Percentiles rank a stretch among this genome's conserved stretches.
These are phyloP conservation scores for Drosophila rellima DNA, from an alignment of 2,888 invertebrate genomes.

Conservation along the genomic window DNA sequence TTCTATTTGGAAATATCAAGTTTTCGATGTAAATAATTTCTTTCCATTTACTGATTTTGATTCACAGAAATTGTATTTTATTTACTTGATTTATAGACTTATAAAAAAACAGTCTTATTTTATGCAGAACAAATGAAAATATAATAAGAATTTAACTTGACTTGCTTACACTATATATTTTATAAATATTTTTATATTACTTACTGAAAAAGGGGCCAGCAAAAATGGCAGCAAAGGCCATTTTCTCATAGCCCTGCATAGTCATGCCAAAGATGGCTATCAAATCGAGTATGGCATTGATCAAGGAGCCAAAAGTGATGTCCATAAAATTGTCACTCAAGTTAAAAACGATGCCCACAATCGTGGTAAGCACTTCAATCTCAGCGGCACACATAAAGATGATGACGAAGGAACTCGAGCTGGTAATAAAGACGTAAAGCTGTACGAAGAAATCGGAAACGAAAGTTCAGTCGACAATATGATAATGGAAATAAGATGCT, in stretches of 20 bases:
- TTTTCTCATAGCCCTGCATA: slow-evolving; percentile 55
- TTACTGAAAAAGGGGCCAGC: slow-evolving; percentile 56
- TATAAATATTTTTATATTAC: background rate
- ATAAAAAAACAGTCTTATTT: too few relatives aligned
- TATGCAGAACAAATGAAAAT: too few relatives aligned
- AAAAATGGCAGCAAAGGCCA: slow-evolving; percentile 56
- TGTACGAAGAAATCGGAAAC: background rate
- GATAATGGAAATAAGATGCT: background rate
- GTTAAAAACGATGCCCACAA: slow-evolving; percentile 37
- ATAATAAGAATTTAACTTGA: too few relatives aligned
- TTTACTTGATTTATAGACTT: too few relatives aligned
- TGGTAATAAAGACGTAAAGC: slow-evolving; percentile 15
- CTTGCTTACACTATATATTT: too few relatives aligned
- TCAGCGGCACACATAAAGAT: slow-evolving; percentile 43
- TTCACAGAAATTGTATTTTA: too few relatives aligned
- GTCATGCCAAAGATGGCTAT: slow-evolving; percentile 35
- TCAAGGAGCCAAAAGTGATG: slow-evolving; percentile 41
- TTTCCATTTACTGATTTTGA: too few relatives aligned
- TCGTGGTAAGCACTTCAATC: slow-evolving; percentile 39
- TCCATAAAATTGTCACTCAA: slow-evolving; percentile 38
- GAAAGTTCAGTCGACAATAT: background rate
- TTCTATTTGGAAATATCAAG: background rate
- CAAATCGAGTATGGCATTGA: slow-evolving; percentile 41
- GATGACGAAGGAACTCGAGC: slow-evolving; percentile 24
- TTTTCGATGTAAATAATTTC: too few relatives aligned